Evolutionary conservation across 2,113 vertebrate genomes (phyloP), one percentile per base, ranked within the genome.

Genomic region (Nerophis lumbriciformis): DNA sequence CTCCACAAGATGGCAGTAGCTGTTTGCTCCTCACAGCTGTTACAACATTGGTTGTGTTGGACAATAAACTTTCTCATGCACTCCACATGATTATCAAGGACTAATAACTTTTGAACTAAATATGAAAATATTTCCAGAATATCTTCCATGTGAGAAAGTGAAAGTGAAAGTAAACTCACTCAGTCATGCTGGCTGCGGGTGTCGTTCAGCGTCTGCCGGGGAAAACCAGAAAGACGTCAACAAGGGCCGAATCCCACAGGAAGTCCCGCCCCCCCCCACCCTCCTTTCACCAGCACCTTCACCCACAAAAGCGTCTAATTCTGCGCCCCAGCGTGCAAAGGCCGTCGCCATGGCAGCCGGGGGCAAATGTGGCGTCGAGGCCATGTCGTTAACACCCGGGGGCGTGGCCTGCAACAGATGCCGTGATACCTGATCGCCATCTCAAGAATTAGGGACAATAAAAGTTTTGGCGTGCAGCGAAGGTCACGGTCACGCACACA

Each of bases 151-250:
- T 28, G 28, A 28, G 28, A n/a, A 53, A 53, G 5, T 2, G 28
- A 9, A 19, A 53, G 3, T 53, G 14, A n/a, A 51, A 4, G 16
- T 51, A 2, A n/a, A 88, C 89, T 90, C 69, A 90, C 89, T 91
- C 89, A 68, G 89, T 81, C 89, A 90, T 90, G 6, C 75, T 87
- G 83, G 7, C 69, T 61, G 59, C 70, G 76, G 45, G 44, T 65
- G 71, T 53, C 69, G 57, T 69, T 83, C 76, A 70, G 69, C 65
- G 69, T 39, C 88, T 90, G 85, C 53, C 51, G 1, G 28, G 28
- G 28, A 45, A 85, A 53, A 83, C 19, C 79, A 57, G 60, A 81
- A 76, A 61, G 65, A 10, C 6, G 2, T 61, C 19, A 61, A 53
- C 62, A 45, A 55, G 28, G 4, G 45, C 0, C n/a, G 62, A 42